Evolutionary conservation across 2,888 invertebrate species (phyloP), one percentile per base, ranked within the genome.

Genomic region (Cheilosia impressa): DNA sequence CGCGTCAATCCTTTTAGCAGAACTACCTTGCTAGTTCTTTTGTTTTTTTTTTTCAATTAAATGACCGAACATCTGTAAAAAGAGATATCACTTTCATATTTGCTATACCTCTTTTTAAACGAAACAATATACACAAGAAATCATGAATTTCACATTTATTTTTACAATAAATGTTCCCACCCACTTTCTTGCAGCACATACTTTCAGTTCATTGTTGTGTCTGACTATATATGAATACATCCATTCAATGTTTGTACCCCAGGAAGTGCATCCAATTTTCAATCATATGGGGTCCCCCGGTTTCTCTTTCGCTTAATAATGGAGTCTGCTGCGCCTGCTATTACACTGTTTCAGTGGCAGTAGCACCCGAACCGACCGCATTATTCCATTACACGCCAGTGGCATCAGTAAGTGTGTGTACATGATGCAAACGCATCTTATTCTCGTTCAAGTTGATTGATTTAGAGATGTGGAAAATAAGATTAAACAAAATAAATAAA

Each of bases 231-330:
- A 13, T 13, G 34, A 0, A 13, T 5, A 34, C 17, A 17, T 38
- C 13, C 31, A 50, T 58, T 22, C 34, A 38, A 55, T 50, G 41
- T 58, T 66, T 58, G 38, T 38, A 72, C 65, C 79, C 84, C 79
- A 84, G 84, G 84, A 84, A 84, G 84, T 84, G 84, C 84, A 84
- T 80, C 84, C 71, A 84, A 84, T 84, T 84, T 80, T 84, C 84
- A 80, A 84, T 84, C 71, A 80, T 77, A 80, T 17, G 9, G 75
- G 69, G 79, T 65, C 69, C 83, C 60, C 75, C 38, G 19, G 55
- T 63, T 75, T 75, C 63, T 65, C 75, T 65, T 68, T 38, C 68
- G 62, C 38, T 73, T 50, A 52, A 45, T 68, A 55, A 79, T 80
- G 57, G 41, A 43, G 68, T 52, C 47, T 58, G 69, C 47, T 58